A percentile compares a stretch with the other conserved stretches of the same genome.
phyloP scores from a whole-genome alignment of 2,113 vertebrate genomes.

The Phalacrocorax pelagicus region DNA sequence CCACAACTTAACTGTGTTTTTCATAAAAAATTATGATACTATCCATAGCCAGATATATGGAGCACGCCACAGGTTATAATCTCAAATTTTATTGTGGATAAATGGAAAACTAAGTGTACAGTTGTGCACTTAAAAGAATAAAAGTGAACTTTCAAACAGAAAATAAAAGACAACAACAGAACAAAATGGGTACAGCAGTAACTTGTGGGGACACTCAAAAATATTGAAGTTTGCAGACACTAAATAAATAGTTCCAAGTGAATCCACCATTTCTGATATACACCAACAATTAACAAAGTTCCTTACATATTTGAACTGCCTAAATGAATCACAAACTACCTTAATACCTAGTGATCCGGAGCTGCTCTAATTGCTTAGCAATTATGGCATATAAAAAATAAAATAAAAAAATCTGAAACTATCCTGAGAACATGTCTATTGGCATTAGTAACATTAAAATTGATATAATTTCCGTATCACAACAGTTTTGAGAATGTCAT shows the following conservation, averaged over 20 bases:
- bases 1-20: background rate
- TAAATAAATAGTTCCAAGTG: too few species aligned
- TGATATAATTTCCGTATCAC: background rate
- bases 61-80: fast-evolving
- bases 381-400: background rate
- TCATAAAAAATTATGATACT: background rate
- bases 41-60: background rate
- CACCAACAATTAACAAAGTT: background rate
- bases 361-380: background rate
- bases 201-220: background rate
- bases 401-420: background rate
- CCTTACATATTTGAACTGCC: background rate
- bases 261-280: background rate
- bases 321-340: background rate
- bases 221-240: background rate
- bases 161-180: background rate
- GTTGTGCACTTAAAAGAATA: background rate
- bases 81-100: fast-evolving
- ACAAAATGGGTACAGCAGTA: background rate
- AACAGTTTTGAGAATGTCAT: background rate
- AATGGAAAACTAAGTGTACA: background rate
- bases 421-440: background rate
- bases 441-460: background rate
- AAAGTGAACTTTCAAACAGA: background rate
- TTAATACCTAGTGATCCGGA: background rate